A percentile compares a stretch with the other conserved stretches of the same genome.
Conservation (phyloP, 2,888 invertebrate species). For the Rugalucina vietnamica region DNA sequence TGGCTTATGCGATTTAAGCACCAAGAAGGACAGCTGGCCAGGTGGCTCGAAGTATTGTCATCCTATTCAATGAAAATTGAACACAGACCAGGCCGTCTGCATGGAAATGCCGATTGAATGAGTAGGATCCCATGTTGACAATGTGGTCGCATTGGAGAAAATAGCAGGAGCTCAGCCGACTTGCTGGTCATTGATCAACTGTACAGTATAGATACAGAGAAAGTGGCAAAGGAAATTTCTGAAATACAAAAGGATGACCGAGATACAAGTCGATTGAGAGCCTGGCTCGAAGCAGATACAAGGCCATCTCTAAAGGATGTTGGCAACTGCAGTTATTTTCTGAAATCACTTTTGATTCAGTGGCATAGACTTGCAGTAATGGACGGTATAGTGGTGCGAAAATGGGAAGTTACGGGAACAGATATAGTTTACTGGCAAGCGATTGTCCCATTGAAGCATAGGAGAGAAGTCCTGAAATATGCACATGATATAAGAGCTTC, state of each 20-base stretch:
- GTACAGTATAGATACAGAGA: too few species aligned
- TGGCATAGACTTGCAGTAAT: neutral
- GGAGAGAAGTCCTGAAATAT: too few species aligned
- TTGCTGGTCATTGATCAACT: too few species aligned
- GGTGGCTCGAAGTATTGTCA: constrained; percentile 43
- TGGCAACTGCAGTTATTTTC: neutral
- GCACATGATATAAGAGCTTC: too few species aligned
- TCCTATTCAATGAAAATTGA: constrained; percentile 38
- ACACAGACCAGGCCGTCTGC: constrained; percentile 41
- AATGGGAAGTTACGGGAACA: constrained; percentile 6
- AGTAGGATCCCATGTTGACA: too few species aligned
- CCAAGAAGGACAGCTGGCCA: constrained; percentile 22
- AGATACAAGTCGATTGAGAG: too few species aligned
- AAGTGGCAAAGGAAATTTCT: too few species aligned
- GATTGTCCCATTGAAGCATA: constrained; percentile 4
- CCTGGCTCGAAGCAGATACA: too few species aligned
- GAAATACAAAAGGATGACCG: too few species aligned
- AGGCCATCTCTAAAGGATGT: neutral
- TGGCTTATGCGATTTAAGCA: constrained; percentile 44
- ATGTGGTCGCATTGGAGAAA: too few species aligned
- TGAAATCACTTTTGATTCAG: neutral
- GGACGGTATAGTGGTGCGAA: neutral
- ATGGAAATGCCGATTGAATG: constrained; percentile 51
- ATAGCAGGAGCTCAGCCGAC: too few species aligned
- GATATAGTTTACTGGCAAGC: constrained; percentile 16